phyloP scores from a whole-genome alignment of 1,140 invertebrate genomes.

The Drosophila busckii region DNA sequence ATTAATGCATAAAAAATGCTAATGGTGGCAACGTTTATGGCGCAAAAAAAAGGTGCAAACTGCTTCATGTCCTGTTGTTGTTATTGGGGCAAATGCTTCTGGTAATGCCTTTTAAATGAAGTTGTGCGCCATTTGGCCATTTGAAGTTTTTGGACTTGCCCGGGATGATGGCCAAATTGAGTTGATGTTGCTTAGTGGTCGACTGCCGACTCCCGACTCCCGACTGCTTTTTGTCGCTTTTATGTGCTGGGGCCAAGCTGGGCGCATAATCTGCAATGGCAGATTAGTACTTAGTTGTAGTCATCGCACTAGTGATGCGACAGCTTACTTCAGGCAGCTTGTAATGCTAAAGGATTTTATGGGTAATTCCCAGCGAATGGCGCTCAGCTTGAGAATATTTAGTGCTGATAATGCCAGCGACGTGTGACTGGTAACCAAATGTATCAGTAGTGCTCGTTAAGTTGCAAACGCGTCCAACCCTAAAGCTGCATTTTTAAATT shows the following conservation, averaged over 20 bases:
- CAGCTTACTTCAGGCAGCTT: slow-evolving; percentile 9
- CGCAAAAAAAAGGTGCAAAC: slow-evolving; percentile 66
- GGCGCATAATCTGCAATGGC: slow-evolving; percentile 63
- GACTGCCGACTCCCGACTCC: no score
- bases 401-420: slow-evolving; percentile 34
- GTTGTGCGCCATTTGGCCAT: slow-evolving; percentile 74
- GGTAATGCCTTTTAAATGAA: slow-evolving; percentile 75
- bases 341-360: slow-evolving; percentile 72
- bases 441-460: slow-evolving; percentile 28
- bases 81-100: slow-evolving; percentile 53
- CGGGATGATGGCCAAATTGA: slow-evolving; percentile 62
- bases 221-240: slow-evolving; percentile 21
- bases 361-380: slow-evolving; percentile 49
- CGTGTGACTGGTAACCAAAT: slow-evolving; percentile 32
- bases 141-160: slow-evolving; percentile 62
- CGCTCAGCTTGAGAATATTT: slow-evolving; percentile 13
- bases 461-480: no score
- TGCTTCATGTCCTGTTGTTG: slow-evolving; percentile 45
- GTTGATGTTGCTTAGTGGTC: slow-evolving; percentile 39
- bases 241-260: slow-evolving; percentile 10
- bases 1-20: slow-evolving; percentile 76
- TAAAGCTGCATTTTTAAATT: no score
- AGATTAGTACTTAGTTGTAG: slow-evolving; percentile 49
- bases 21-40: slow-evolving; percentile 69
- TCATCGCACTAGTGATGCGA: not conserved